Percentiles rank a stretch among this genome's conserved stretches.
Conservation (phyloP, 2,888 invertebrate species). For the Druceiella hillmani region DNA sequence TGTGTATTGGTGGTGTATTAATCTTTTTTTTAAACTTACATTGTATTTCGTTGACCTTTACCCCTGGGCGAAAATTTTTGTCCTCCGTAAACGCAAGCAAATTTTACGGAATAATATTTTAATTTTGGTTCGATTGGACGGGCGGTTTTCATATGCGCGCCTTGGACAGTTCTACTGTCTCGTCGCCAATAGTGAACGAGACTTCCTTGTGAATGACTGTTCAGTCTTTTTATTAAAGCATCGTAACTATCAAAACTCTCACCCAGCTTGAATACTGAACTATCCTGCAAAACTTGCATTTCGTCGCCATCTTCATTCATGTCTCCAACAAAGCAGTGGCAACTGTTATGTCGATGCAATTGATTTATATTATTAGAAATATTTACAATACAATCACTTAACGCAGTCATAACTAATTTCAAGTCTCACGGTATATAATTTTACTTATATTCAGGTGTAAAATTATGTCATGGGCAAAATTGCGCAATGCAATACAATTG, state of each 20-base stretch:
- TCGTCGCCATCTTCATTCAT: too few relatives aligned
- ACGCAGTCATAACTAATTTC: too few relatives aligned
- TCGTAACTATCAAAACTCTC: constrained; percentile 38
- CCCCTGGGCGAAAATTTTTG: constrained; percentile 36
- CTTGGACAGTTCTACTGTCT: constrained; percentile 39
- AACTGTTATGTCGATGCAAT: too few relatives aligned
- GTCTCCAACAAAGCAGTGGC: too few relatives aligned
- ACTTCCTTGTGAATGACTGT: constrained; percentile 34
- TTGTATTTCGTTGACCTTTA: constrained; percentile 33
- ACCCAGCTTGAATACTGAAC: constrained; percentile 37
- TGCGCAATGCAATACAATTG: too few relatives aligned
- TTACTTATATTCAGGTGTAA: too few relatives aligned
- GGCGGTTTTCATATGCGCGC: constrained; percentile 39
- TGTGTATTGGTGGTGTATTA: background rate
- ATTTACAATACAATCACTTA: too few relatives aligned
- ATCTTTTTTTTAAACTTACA: too few relatives aligned
- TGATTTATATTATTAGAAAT: too few relatives aligned
- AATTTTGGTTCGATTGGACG: constrained; percentile 34
- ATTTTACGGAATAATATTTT: constrained; percentile 39
- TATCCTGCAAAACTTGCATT: too few relatives aligned
- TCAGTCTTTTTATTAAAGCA: constrained; percentile 32
- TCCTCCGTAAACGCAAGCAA: constrained; percentile 40
- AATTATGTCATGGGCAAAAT: too few relatives aligned
- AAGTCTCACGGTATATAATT: too few relatives aligned
- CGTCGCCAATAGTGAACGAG: constrained; percentile 40